Conservation (phyloP, 2,888 invertebrate genomes). For the Drosophila villosipedis region DNA sequence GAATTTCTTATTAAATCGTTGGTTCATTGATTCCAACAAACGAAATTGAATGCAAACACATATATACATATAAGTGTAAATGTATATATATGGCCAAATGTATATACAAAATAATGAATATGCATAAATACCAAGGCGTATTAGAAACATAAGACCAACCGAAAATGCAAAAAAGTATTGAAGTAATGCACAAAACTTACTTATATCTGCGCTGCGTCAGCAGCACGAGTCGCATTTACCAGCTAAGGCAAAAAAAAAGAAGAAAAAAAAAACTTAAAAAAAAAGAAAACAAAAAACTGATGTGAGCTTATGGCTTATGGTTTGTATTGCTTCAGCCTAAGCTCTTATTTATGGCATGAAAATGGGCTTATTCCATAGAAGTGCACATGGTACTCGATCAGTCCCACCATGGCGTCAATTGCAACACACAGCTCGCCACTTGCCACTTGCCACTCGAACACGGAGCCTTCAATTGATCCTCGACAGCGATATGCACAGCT, state of each 20-base stretch:
- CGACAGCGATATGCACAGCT: conserved; percentile 54
- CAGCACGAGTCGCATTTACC: conserved; percentile 49
- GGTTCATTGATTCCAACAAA: conserved; percentile 77
- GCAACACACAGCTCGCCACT: conserved; percentile 44
- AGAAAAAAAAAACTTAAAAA: too few relatives aligned
- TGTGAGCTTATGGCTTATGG: conserved; percentile 45
- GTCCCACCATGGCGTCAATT: conserved; percentile 39
- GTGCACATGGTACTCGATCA: conserved; percentile 56
- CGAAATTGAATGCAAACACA: conserved; percentile 73
- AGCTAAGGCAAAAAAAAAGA: conserved; percentile 4
- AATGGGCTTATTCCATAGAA: conserved; percentile 65
- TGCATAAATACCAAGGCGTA: conserved; percentile 45
- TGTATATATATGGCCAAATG: conserved; percentile 26
- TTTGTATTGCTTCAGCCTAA: conserved; percentile 55
- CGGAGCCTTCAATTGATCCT: conserved; percentile 63
- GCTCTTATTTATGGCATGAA: conserved; percentile 56
- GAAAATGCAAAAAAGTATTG: conserved; percentile 42
- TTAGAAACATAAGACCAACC: conserved; percentile 58
- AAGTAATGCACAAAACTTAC: conserved; percentile 38
- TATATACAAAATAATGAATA: conserved; percentile 36
- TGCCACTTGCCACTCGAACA: conserved; percentile 27
- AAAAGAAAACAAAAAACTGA: conserved; percentile 11
- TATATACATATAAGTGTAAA: conserved; percentile 12
- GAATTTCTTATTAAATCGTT: conserved; percentile 68
- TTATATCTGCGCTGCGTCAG: conserved; percentile 51